Base-by-base conservation (phyloP, 2,113 vertebrate genomes). In the Campylorhamphus procurvoides region DNA sequence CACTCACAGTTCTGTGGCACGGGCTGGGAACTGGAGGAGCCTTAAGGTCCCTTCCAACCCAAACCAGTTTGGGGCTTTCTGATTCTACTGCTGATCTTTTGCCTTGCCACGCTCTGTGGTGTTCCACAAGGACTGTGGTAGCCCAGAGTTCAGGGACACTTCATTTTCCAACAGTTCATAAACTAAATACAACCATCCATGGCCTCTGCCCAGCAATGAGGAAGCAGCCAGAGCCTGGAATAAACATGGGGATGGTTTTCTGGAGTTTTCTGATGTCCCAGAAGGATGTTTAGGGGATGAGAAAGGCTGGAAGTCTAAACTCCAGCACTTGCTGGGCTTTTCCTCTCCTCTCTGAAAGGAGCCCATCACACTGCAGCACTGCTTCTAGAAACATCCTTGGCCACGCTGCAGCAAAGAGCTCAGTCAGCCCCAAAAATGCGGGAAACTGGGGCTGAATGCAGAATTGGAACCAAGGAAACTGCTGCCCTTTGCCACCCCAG, bases 321-420 rank as follows among this genome's bases (percentile, higher is more conserved):
- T 42, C 33, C 18, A 84, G 23, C 28, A 24, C 47, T 44, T 44
- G 37, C 37, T 27, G 47, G 42, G 62, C 40, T 58, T 62, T 40
- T 49, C 29, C 62, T 71, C 47, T 13, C 35, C 50, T 33, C 62
- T 42, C 56, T 3, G 3, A 68, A n/a, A 69, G 63, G 27, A 67
- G 56, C 28, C 27, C 82, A 19, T 1, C 31, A 6, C 20, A 1
- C 23, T 49, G 20, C 3, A 2, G 37, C 33, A 14, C 2, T 22
- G 68, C 78, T 46, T 40, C 77, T 6, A 24, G 73, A 67, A 46
- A 29, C 63, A 42, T 13, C 55, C 74, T 46, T 15, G 14, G 60
- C 55, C 35, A 8, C 1, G 23, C 44, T 39, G n/a, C 44, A 53
- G 60, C 50, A 37, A 9, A 67, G 33, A 46, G 60, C 35, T 4